Conservation (phyloP, 2,797 vertebrate species). For the Onychomys leucogaster region DNA sequence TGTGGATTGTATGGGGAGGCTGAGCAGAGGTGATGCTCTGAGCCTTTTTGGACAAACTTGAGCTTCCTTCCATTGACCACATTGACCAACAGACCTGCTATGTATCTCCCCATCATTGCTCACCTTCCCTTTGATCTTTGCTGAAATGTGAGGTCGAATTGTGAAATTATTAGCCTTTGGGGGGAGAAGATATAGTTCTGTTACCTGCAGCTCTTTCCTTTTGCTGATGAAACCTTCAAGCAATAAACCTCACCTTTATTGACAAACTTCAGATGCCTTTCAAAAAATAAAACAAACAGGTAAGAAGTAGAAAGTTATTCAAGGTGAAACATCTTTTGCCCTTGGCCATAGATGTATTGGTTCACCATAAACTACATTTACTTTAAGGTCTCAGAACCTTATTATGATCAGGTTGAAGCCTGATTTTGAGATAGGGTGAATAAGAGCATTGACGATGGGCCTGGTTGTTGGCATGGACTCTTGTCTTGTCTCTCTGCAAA, state of each 20-base stretch:
- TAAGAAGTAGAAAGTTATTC: conserved; percentile 60
- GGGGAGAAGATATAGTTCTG: background rate
- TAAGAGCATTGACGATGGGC: background rate
- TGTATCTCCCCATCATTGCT: background rate
- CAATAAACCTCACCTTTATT: conserved; percentile 47
- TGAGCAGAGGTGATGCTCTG: fast-evolving
- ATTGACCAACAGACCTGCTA: no score
- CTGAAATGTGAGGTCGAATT: background rate
- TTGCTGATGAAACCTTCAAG: conserved; percentile 56
- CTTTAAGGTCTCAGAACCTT: conserved; percentile 49
- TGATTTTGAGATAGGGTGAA: background rate
- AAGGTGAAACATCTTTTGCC: conserved; percentile 44
- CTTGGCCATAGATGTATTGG: conserved; percentile 50
- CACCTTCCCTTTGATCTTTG: background rate
- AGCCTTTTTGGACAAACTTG: background rate
- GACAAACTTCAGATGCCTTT: conserved; percentile 56
- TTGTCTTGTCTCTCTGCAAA: conserved; percentile 40
- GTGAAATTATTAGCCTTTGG: conserved; percentile 30
- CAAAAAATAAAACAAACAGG: conserved; percentile 48
- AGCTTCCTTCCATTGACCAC: background rate
- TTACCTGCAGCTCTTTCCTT: conserved; percentile 21
- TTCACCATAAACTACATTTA: conserved; percentile 1
- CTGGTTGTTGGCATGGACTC: background rate
- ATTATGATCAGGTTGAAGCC: background rate
- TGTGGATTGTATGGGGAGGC: background rate